Percentiles rank a stretch among this genome's conserved stretches.
phyloP scores from a whole-genome alignment of 2,888 invertebrate species.

The Pristionchus exspectatus region DNA sequence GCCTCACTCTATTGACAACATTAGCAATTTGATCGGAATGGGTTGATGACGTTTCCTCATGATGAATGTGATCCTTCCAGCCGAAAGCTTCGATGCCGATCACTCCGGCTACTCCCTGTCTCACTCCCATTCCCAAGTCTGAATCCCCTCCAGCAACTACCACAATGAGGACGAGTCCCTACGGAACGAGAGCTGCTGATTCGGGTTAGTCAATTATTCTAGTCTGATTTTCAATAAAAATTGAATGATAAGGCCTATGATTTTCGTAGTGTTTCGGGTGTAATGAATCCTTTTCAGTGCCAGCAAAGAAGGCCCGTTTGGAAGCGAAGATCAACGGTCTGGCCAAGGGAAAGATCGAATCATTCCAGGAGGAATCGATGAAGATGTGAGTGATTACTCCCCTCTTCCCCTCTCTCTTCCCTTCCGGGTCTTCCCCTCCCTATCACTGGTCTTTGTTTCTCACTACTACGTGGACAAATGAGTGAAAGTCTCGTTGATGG shows the following conservation, averaged over 20 bases:
- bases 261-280: neutral
- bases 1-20: neutral
- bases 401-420: neutral
- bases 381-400: neutral
- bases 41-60: neutral
- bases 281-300: neutral
- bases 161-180: neutral
- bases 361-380: conserved; percentile 39
- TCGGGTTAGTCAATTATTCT: neutral
- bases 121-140: conserved; percentile 46
- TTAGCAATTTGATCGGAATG: neutral
- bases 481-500: conserved; percentile 41
- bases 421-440: neutral
- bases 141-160: conserved; percentile 10
- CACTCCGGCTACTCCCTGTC: conserved; percentile 35
- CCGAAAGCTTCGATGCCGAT: neutral
- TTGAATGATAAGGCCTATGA: neutral
- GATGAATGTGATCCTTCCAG: neutral
- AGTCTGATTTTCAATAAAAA: too few species aligned
- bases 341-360: conserved; percentile 34
- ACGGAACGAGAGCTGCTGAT: neutral
- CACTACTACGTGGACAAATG: conserved; percentile 22
- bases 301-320: conserved; percentile 52
- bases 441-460: neutral
- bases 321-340: conserved; percentile 55